Evolutionary conservation across 2,797 vertebrate species (phyloP), one percentile per base, ranked within the genome.

Genomic region (Phalloptychus januarius): DNA sequence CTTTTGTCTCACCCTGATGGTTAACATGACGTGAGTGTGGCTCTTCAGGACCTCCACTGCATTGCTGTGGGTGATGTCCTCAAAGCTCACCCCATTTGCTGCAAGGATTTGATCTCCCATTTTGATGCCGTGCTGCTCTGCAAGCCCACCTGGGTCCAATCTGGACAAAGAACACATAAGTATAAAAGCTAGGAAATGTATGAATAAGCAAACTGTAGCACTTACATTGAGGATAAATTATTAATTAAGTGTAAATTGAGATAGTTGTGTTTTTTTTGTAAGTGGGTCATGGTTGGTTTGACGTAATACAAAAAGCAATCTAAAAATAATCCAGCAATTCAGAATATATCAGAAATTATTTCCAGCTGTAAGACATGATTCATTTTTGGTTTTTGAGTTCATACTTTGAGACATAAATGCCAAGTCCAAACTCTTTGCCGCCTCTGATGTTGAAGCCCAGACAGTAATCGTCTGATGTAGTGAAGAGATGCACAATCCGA

Each of bases 371-470:
- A 54, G 8, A n/a, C 3, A 2, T 61, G 18, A 45, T 63, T 75
- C 2, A 69, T 63, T 40, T 7, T 7, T 25, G 50, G 15, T 48
- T 71, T 50, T 70, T 74, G 50, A 52, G 31, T 79, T 79, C 96
- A 1, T 97, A 99, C 98, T 97, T 99, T 83, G 98, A 99, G 76
- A 99, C 97, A 0, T 98, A 99, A 87, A 99, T 99, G 81, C 98
- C 98, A n/a, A 99, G 96, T 87, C 97, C 97, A 0, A 99, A 99
- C 92, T 99, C 98, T 94, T 96, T 97, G 75, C 98, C 98, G 0
- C 98, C 98, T 0, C 98, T 96, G 93, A 99, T 99, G 94, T 99
- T 99, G 94, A 99, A 99, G 81, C 98, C 98, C 88, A 99, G 94
- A 88, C 97, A 99, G 94, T 96, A 97, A 92, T 99, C 98, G 0